Percentiles rank a stretch among this genome's conserved stretches.
Evolutionary conservation across 2,113 vertebrate species (phyloP).

Genomic region (Neodontobutis hainanensis): DNA sequence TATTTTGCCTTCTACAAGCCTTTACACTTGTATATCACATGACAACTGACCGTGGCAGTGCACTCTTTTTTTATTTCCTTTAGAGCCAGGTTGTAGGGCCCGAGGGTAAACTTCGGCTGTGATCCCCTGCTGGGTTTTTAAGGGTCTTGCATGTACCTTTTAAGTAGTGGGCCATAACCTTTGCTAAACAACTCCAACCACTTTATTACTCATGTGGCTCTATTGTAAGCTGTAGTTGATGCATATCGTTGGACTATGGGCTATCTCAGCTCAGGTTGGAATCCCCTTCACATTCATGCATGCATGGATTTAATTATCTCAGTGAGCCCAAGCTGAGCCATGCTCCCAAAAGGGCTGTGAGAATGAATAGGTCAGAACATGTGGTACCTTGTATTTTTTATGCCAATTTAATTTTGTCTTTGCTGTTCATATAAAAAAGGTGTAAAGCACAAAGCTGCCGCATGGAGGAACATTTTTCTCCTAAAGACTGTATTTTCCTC

Average conservation of each 20-base stretch:
- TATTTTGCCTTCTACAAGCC: too few species aligned
- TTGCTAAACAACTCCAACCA: constrained; percentile 47
- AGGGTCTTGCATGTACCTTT: constrained; percentile 52
- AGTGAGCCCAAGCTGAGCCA: background rate
- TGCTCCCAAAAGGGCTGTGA: background rate
- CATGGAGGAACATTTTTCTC: too few species aligned
- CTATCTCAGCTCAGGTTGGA: constrained; percentile 14
- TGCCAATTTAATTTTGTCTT: too few species aligned
- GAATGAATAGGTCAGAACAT: too few species aligned
- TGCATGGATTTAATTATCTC: constrained; percentile 40
- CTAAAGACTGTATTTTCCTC: too few species aligned
- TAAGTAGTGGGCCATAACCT: constrained; percentile 40
- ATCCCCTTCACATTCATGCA: constrained; percentile 13
- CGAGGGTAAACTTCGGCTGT: constrained; percentile 25
- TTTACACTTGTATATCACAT: background rate
- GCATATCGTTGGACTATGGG: constrained; percentile 20
- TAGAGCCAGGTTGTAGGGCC: constrained; percentile 20
- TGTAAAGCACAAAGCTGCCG: too few species aligned
- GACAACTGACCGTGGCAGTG: background rate
- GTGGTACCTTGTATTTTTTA: too few species aligned
- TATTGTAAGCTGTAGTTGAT: constrained; percentile 13
- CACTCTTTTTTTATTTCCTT: constrained; percentile 23
- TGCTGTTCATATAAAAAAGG: background rate
- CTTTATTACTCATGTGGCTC: constrained; percentile 20
- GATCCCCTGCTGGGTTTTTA: constrained; percentile 32